Evolutionary conservation across 2,888 invertebrate species (phyloP).

Genomic region (Sarcophaga subvicina): DNA sequence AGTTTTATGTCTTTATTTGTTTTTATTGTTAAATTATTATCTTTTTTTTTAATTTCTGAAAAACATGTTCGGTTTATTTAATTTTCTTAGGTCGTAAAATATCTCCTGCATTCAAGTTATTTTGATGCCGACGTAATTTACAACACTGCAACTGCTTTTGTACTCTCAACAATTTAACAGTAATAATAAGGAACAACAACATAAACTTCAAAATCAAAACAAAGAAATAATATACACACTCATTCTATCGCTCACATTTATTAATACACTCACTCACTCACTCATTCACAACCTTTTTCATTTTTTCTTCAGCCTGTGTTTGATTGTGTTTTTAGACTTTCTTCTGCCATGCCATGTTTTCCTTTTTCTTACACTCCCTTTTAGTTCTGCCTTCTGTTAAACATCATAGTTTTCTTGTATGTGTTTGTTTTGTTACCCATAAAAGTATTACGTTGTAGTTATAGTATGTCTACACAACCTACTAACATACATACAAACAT

Average conservation of each 20-base stretch:
- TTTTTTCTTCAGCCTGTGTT: slow-evolving; percentile 27
- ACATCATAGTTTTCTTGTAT: not conserved
- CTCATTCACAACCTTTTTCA: slow-evolving; percentile 43
- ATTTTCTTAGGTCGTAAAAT: no score
- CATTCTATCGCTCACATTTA: not conserved
- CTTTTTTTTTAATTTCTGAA: no score
- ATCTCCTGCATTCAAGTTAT: no score
- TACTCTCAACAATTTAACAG: slow-evolving; percentile 13
- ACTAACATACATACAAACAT: slow-evolving; percentile 50
- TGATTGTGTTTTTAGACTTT: slow-evolving; percentile 4
- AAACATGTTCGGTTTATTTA: no score
- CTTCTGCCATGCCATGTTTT: not conserved
- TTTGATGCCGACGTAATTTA: no score
- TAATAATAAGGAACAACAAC: slow-evolving; percentile 16
- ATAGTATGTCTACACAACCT: not conserved
- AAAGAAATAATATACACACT: not conserved
- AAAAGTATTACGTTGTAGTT: not conserved
- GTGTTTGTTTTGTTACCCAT: not conserved
- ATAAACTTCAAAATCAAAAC: slow-evolving; percentile 13
- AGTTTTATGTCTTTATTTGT: no score
- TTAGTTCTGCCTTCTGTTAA: not conserved
- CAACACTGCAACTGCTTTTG: no score
- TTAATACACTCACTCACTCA: slow-evolving; percentile 29
- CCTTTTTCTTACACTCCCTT: slow-evolving; percentile 8
- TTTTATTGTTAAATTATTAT: no score